Evolutionary conservation across 2,797 vertebrate genomes (phyloP), one percentile per base, ranked within the genome.

Genomic region (Alauda arvensis): DNA sequence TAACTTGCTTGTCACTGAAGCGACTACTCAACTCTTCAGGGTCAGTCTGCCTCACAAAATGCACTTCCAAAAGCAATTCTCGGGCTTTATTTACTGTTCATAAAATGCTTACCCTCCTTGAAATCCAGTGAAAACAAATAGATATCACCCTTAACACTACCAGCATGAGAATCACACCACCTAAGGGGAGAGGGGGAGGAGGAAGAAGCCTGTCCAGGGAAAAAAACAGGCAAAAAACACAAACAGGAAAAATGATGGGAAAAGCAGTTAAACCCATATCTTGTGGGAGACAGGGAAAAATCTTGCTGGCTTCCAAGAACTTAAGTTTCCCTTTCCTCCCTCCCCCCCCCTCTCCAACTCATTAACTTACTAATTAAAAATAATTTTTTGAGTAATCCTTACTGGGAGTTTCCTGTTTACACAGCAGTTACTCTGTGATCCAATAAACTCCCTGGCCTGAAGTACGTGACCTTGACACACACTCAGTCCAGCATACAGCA

Each of bases 351-450:
- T n/a, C 25, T 39, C 24, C 19, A 70, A 18, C 31, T 81, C 75
- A 80, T 45, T 77, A 71, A 43, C 26, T 77, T 65, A 61, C 59
- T 82, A 87, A 85, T 85, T 85, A 70, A 78, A 91, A 85, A 53
- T n/a, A 49, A 39, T 40, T 85, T 85, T 91, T 83, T 55, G 60
- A 78, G 59, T 79, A 89, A 89, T 79, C 61, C 23, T 52, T 67
- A 51, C 56, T 63, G 63, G 65, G 91, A 90, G 80, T 74, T 93
- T 90, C 89, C 91, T 89, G 79, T 93, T 93, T 93, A 90, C 75
- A 87, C 34, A 83, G 70, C 78, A 85, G 77, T 76, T 89, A 87
- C 20, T 70, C 28, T 0, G 0, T 63, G 63, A 90, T 70, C 87
- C 68, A 93, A n/a, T 85, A 83, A 90, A 79, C 71, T 89, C 85